Evolutionary conservation across 2,113 vertebrate species (phyloP).

Genomic region (human): GRCh38 chrX:38282501-38283000

Average conservation of each 20-base stretch:
- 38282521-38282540: neutral
- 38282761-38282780: slow-evolving; percentile 20
- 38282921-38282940: slow-evolving; percentile 48
- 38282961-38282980: neutral
- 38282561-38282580: neutral
- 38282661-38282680: neutral
- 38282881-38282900: slow-evolving; percentile 52
- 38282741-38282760: slow-evolving; percentile 45
- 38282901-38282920: slow-evolving; percentile 31
- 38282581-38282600: neutral
- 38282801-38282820: neutral
- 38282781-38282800: neutral
- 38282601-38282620: neutral
- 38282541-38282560: neutral
- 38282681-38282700: neutral
- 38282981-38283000: neutral
- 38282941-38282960: slow-evolving; percentile 8
- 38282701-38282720: neutral
- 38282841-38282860: slow-evolving; percentile 42
- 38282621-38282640: neutral
- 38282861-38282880: slow-evolving; percentile 55
- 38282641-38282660: neutral
- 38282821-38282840: slow-evolving; percentile 47
- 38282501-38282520: neutral
- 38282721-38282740: slow-evolving; percentile 5